Evolutionary conservation across 2,888 invertebrate genomes (phyloP), one percentile per base, ranked within the genome.

Genomic region (Lottia gigantea): DNA sequence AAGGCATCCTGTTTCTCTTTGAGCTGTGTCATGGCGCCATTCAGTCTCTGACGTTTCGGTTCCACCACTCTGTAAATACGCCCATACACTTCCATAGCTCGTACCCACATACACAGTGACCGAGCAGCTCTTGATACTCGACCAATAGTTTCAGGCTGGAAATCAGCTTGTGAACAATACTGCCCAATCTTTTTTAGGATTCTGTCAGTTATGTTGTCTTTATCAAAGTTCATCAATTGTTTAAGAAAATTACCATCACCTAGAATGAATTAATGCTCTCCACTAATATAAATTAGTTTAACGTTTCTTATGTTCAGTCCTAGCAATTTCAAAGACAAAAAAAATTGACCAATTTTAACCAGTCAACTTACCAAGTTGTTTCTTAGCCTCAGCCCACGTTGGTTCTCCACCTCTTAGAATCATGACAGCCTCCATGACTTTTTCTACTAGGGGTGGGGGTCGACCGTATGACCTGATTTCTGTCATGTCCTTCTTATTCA

Each of bases 21-120:
- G 6, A 96, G 89, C 0, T 94, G 93, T 62, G 91, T 91, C 84
- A 93, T 87, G 0, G 95, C 95, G 79, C 92, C 93, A 74, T 94
- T 92, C 23, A 95, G 89, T 81, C 93, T 93, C 79, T 94, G 94
- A 83, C 95, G 92, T 86, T 96, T 96, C 0, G 96, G 96, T 70
- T 94, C 95, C 0, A 96, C 95, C 79, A 89, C 88, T 47, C 89
- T 76, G 91, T 92, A 96, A 62, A 96, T 93, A 89, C 94, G 94
- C 2, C 94, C 95, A 85, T 96, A 96, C 86, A 95, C 93, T 88
- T 96, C 95, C 87, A 96, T 96, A 2, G 96, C 96, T 73, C 94
- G 91, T 23, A 88, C 95, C 96, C 96, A 96, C 85, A 94, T 92
- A 85, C 95, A 95, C 31, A 96, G 90, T 1, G 95, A 95, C 88